Evolutionary conservation across 2,113 vertebrate genomes (phyloP).

Genomic region (Xenopus tropicalis): DNA sequence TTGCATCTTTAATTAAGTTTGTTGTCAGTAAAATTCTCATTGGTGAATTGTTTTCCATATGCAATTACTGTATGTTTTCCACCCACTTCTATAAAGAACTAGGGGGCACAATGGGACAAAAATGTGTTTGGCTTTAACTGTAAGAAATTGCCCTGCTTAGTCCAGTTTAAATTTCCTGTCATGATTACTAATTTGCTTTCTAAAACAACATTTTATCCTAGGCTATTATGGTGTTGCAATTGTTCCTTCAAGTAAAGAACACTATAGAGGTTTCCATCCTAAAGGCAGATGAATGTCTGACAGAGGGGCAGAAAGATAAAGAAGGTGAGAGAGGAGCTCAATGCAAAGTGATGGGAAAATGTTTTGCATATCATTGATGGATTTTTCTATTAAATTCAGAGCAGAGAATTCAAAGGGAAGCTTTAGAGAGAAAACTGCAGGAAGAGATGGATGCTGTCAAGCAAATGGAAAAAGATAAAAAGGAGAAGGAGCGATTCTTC

Average conservation of each 20-base stretch:
- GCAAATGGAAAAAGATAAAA: not conserved
- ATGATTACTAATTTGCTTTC: too few species aligned
- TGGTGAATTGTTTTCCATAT: too few species aligned
- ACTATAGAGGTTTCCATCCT: constrained; percentile 28
- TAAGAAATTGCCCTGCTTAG: too few species aligned
- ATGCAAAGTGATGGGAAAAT: not conserved
- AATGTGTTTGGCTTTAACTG: too few species aligned
- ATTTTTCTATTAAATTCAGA: not conserved
- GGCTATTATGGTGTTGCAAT: constrained; percentile 36
- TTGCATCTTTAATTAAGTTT: too few species aligned
- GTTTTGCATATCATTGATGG: too few species aligned
- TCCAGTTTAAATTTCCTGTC: too few species aligned
- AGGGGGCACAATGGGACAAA: too few species aligned
- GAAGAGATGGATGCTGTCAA: not conserved
- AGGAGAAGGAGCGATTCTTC: not conserved
- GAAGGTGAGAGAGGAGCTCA: constrained; percentile 47
- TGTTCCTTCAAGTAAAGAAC: constrained; percentile 44
- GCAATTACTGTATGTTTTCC: too few species aligned
- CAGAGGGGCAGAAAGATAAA: constrained; percentile 46
- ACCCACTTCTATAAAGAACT: too few species aligned
- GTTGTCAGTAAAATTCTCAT: too few species aligned
- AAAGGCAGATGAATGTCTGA: constrained; percentile 46
- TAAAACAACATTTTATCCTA: not conserved
- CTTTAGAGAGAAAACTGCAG: not conserved
- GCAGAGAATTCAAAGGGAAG: constrained; percentile 2